phyloP scores from a whole-genome alignment of 1,140 invertebrate genomes.

The Heliconius melpomene region DNA sequence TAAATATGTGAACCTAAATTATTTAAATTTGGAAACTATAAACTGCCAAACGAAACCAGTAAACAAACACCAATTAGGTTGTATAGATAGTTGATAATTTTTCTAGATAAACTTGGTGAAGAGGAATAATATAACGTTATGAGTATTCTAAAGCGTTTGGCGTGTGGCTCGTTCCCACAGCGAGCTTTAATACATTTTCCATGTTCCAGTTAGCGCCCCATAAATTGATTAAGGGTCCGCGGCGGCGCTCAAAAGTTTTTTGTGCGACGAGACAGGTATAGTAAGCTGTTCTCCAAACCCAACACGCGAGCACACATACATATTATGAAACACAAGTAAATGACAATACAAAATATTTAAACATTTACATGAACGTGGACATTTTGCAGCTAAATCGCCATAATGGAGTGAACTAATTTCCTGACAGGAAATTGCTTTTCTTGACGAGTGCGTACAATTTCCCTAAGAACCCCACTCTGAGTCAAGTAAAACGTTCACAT shows the following conservation, averaged over 20 bases:
- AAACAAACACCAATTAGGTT: conserved; percentile 25
- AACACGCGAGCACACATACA: conserved; percentile 19
- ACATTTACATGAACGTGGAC: conserved; percentile 29
- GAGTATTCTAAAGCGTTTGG: conserved; percentile 62
- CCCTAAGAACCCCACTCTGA: conserved; percentile 65
- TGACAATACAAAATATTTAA: conserved; percentile 23
- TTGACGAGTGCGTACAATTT: conserved; percentile 60
- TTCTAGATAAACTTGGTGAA: conserved; percentile 37
- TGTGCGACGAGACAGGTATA: conserved; percentile 59
- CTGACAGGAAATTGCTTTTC: conserved; percentile 71
- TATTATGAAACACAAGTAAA: conserved; percentile 18
- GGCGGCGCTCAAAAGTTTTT: conserved; percentile 75
- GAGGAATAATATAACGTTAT: conserved; percentile 55
- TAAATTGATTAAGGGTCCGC: conserved; percentile 78
- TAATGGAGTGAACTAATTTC: conserved; percentile 74
- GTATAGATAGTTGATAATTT: conserved; percentile 27
- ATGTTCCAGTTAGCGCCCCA: conserved; percentile 80
- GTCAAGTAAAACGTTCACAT: conserved; percentile 51
- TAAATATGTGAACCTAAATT: not conserved
- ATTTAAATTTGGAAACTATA: not conserved
- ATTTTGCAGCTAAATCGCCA: conserved; percentile 51
- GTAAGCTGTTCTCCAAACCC: conserved; percentile 32
- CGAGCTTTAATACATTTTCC: conserved; percentile 80
- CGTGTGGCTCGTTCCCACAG: conserved; percentile 73
- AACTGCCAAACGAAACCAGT: not conserved